Base-by-base conservation (phyloP, 2,113 vertebrate species). In the Conger conger region DNA sequence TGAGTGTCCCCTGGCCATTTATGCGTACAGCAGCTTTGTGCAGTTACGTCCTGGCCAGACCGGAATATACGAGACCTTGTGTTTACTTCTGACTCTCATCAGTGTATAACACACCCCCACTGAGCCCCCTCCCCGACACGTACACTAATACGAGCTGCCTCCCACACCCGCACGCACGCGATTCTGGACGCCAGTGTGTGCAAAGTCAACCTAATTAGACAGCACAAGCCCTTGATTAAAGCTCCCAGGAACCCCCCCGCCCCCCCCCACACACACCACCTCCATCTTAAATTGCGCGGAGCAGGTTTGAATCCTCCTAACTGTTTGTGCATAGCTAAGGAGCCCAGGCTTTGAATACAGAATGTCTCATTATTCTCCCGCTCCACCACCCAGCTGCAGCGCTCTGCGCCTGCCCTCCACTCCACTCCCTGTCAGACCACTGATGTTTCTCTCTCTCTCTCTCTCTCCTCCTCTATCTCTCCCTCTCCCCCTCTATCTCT, bases 381-480 rank as follows among this genome's bases (percentile, higher is more conserved):
- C n/a, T 79, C 23, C 6, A 13, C 1, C 57, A 36, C 50, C 83
- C 80, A 38, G 84, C 89, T 35, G 82, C 42, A 3, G 57, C 35
- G 45, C 86, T 45, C 35, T 80, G 54, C 89, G 35, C n/a, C 20
- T 82, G 54, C 54, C 35, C 77, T 80, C 63, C 30, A 16, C 53
- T 60, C 45, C 15, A 1, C 50, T 4, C 23, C 3, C 3, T 27
- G 57, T 63, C 57, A 63, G 57, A 27, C 23, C 80, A 54, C 37
- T 79, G 45, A 35, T 57, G 77, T 63, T 73, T 57, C 57, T 17
- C 16, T 17, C 54, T 17, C 85, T 5, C 84, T 91, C 91, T 89
- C 90, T 91, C n/a, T n/a, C n/a, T n/a, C n/a, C n/a, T n/a, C n/a
- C n/a, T 57, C 57, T 17, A 9, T 17, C 54, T 17, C 85, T 5